phyloP scores from a whole-genome alignment of 2,113 vertebrate species.

The Misgurnus anguillicaudatus region DNA sequence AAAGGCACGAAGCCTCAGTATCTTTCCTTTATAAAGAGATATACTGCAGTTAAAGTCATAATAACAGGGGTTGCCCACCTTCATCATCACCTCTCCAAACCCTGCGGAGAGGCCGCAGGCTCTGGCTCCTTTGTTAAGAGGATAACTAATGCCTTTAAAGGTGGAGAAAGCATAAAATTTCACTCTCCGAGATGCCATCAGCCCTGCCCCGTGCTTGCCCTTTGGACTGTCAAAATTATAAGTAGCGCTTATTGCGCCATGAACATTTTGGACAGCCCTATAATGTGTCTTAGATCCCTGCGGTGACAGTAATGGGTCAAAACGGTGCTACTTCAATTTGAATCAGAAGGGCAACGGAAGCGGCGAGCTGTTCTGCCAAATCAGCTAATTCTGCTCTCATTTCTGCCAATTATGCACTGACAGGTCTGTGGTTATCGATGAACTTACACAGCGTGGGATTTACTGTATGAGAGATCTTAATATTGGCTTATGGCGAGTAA shows the following conservation, averaged over 20 bases:
- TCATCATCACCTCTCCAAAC: background rate
- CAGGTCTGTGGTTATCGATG: conserved; percentile 25
- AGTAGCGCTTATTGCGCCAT: conserved; percentile 47
- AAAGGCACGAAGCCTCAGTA: background rate
- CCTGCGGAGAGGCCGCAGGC: background rate
- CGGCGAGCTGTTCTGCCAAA: conserved; percentile 20
- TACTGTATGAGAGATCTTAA: conserved; percentile 14
- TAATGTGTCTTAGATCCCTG: conserved; percentile 45
- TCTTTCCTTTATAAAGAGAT: background rate
- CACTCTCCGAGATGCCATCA: background rate
- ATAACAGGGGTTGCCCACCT: background rate
- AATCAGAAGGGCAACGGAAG: conserved; percentile 28
- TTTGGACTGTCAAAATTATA: conserved; percentile 53
- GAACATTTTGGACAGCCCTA: conserved; percentile 48
- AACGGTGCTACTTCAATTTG: conserved; percentile 44
- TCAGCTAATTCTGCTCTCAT: conserved; percentile 26
- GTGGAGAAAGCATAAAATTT: conserved; percentile 29
- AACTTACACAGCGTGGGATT: conserved; percentile 14
- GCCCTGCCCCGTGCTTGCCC: conserved; percentile 35
- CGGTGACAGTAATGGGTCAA: conserved; percentile 43
- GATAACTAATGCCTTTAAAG: background rate
- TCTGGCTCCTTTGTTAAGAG: conserved; percentile 13
- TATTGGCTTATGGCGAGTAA: background rate
- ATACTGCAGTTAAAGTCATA: background rate
- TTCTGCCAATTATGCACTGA: conserved; percentile 5